These are phyloP conservation scores for Pemphredon lugubris DNA, from an alignment of 2,888 invertebrate genomes.

Conservation along the genomic window DNA sequence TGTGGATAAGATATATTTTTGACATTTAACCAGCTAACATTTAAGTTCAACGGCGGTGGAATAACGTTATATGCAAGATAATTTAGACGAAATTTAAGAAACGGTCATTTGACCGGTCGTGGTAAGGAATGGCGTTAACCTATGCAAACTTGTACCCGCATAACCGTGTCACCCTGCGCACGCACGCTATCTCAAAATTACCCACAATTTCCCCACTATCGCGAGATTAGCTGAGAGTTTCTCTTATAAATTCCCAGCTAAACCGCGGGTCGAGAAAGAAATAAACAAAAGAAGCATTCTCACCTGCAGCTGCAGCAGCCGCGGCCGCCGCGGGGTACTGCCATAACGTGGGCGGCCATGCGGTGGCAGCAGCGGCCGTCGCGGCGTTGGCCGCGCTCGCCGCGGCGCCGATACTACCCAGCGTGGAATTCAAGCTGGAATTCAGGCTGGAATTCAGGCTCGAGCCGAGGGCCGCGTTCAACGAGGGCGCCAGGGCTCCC, in stretches of 20 bases:
- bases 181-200: background rate
- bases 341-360: constrained; percentile 86
- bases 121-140: no score
- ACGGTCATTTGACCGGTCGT: no score
- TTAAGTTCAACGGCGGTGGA: no score
- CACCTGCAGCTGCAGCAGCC: constrained; percentile 66
- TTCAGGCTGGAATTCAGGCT: constrained; percentile 79
- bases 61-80: no score
- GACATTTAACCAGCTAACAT: no score
- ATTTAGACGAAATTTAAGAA: no score
- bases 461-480: constrained; percentile 81
- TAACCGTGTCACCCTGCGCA: background rate
- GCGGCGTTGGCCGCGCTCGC: constrained; percentile 82
- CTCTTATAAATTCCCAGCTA: no score
- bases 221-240: no score
- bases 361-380: constrained; percentile 78
- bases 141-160: constrained; percentile 10
- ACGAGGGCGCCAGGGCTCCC: constrained; percentile 76
- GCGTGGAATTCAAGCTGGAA: constrained; percentile 72
- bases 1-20: no score
- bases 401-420: constrained; percentile 81
- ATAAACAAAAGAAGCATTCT: constrained; percentile 16
- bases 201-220: no score
- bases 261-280: background rate
- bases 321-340: constrained; percentile 83